Evolutionary conservation across 2,113 vertebrate genomes (phyloP).

Genomic region (Plecturocebus donacophilus): DNA sequence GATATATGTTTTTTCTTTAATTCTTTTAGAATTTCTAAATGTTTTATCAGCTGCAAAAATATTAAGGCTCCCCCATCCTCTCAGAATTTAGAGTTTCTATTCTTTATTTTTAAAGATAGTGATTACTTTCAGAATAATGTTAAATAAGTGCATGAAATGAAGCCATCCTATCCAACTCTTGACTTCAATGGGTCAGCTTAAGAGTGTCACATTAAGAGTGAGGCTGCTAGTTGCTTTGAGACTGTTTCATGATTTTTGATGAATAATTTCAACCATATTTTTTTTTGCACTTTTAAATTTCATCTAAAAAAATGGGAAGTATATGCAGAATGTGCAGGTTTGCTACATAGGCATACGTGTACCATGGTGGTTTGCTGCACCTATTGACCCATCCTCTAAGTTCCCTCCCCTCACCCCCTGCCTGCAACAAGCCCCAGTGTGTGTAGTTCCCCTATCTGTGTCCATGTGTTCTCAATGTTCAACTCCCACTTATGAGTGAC

Average conservation of each 20-base stretch:
- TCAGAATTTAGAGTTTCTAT: background rate
- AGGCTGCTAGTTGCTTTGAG: background rate
- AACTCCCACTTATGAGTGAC: too few species aligned
- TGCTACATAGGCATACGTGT: too few species aligned
- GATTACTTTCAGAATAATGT: background rate
- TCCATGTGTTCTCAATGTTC: too few species aligned
- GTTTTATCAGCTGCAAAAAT: background rate
- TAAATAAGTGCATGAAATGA: background rate
- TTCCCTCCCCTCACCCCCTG: too few species aligned
- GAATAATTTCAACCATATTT: background rate
- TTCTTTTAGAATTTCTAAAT: background rate
- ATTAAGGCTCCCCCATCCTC: background rate
- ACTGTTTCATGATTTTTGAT: background rate
- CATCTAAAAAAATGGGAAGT: too few species aligned
- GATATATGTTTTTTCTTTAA: background rate
- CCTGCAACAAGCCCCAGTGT: too few species aligned
- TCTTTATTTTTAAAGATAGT: background rate
- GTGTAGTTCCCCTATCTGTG: too few species aligned
- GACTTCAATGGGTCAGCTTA: background rate
- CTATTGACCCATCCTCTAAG: too few species aligned
- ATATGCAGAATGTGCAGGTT: too few species aligned
- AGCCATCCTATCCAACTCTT: background rate
- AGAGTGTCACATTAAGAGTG: background rate
- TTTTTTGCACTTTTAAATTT: too few species aligned
- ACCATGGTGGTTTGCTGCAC: too few species aligned